Conservation (phyloP, 2,888 invertebrate species). For the Timema cristinae region DNA sequence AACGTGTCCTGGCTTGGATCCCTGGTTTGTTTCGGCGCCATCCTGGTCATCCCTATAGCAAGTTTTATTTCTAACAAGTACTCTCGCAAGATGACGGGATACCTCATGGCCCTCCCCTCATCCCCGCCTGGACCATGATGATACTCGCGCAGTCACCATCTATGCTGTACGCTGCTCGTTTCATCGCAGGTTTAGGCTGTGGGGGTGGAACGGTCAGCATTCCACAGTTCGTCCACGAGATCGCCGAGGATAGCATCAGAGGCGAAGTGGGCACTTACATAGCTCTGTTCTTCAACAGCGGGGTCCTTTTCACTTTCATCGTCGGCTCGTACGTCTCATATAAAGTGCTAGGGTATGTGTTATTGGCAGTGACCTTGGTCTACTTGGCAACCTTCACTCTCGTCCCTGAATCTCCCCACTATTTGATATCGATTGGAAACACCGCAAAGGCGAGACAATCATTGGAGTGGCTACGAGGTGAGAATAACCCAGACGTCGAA, state of each 20-base stretch:
- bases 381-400: slow-evolving; percentile 47
- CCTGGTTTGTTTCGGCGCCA: slow-evolving; percentile 53
- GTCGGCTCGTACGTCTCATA: slow-evolving; percentile 41
- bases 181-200: slow-evolving; percentile 54
- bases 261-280: slow-evolving; percentile 57
- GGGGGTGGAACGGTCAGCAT: slow-evolving; percentile 53
- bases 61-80: not conserved
- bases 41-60: slow-evolving; percentile 34
- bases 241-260: slow-evolving; percentile 53
- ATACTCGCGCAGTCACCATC: not conserved
- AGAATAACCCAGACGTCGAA: slow-evolving; percentile 38
- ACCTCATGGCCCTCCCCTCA: slow-evolving; percentile 12
- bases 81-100: slow-evolving; percentile 20
- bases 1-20: slow-evolving; percentile 54
- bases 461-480: slow-evolving; percentile 36
- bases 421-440: slow-evolving; percentile 46
- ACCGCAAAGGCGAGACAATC: slow-evolving; percentile 46
- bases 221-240: slow-evolving; percentile 62
- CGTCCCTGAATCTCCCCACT: slow-evolving; percentile 60
- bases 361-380: slow-evolving; percentile 48
- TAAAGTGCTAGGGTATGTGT: slow-evolving; percentile 49
- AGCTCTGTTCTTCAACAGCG: slow-evolving; percentile 50
- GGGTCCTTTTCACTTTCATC: slow-evolving; percentile 40
- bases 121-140: slow-evolving; percentile 13
- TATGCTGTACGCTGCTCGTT: slow-evolving; percentile 44